A percentile compares a stretch with the other conserved stretches of the same genome.
phyloP scores from a whole-genome alignment of 2,797 vertebrate species.

The Acropternis orthonyx region DNA sequence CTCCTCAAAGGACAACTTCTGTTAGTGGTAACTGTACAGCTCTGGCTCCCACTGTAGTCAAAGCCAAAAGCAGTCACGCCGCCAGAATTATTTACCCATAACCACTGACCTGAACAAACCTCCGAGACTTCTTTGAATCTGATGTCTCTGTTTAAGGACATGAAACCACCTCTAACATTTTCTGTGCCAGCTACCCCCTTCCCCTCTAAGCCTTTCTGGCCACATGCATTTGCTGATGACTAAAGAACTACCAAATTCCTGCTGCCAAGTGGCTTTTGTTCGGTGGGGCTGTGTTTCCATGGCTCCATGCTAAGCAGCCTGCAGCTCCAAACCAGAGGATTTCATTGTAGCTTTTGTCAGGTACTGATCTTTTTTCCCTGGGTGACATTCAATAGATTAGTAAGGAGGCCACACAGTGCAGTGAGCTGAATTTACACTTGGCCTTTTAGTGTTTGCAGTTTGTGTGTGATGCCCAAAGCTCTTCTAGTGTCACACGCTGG shows the following conservation, averaged over 20 bases:
- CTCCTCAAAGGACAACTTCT: background rate
- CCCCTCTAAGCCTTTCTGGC: background rate
- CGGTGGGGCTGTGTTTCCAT: background rate
- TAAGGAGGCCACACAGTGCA: background rate
- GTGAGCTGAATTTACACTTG: conserved; percentile 24
- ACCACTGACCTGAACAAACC: background rate
- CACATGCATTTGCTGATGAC: background rate
- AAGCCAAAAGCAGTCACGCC: background rate
- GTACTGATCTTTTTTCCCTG: background rate
- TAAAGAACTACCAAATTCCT: background rate
- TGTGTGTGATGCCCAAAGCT: background rate
- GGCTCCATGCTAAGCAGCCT: conserved; percentile 6
- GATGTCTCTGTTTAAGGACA: background rate
- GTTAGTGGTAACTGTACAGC: background rate
- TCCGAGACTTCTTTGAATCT: background rate
- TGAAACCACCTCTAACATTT: background rate
- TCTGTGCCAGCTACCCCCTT: background rate
- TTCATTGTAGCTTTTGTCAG: conserved; percentile 11
- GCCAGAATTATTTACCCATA: background rate
- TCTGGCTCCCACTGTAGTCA: background rate
- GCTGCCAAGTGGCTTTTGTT: background rate
- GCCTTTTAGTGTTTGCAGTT: conserved; percentile 31
- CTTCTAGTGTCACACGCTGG: background rate
- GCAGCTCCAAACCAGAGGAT: background rate
- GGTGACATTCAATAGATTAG: conserved; percentile 17